A percentile compares a stretch with the other conserved stretches of the same genome.
Conservation (phyloP, 2,797 vertebrate genomes). For the Synaphobranchus kaupii region DNA sequence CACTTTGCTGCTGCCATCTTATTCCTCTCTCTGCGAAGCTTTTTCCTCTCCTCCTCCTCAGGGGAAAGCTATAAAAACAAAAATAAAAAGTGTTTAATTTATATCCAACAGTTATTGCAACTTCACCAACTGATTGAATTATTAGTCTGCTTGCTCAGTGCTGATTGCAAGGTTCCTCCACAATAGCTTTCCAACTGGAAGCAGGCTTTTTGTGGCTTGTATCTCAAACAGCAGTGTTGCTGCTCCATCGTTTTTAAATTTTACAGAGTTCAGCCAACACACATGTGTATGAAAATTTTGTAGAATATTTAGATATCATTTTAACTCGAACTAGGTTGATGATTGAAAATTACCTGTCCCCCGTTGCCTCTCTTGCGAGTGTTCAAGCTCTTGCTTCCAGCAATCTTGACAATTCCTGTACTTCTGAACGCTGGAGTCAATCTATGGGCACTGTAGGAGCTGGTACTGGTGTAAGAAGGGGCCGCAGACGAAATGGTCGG, state of each 20-base stretch:
- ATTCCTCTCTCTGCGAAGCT: slow-evolving; percentile 87
- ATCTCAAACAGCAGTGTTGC: background rate
- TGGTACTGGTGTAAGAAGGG: slow-evolving; percentile 79
- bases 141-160: background rate
- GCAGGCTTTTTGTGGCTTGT: background rate
- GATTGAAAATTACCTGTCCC: slow-evolving; percentile 79
- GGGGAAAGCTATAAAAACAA: slow-evolving; percentile 69
- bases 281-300: background rate
- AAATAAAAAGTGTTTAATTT: slow-evolving; percentile 11
- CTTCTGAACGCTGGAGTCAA: slow-evolving; percentile 59
- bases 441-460: slow-evolving; percentile 73
- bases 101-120: background rate
- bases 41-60: slow-evolving; percentile 88
- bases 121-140: background rate
- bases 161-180: background rate
- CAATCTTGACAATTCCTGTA: slow-evolving; percentile 68
- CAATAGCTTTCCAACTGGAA: background rate
- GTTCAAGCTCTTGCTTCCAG: slow-evolving; percentile 61
- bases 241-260: background rate
- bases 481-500: slow-evolving; percentile 81
- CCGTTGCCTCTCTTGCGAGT: slow-evolving; percentile 76
- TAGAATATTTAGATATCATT: background rate
- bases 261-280: slow-evolving; percentile 19
- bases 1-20: slow-evolving; percentile 95
- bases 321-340: background rate